These are phyloP conservation scores for Biston betularia DNA, from an alignment of 2,888 invertebrate genomes.

Conservation along the genomic window DNA sequence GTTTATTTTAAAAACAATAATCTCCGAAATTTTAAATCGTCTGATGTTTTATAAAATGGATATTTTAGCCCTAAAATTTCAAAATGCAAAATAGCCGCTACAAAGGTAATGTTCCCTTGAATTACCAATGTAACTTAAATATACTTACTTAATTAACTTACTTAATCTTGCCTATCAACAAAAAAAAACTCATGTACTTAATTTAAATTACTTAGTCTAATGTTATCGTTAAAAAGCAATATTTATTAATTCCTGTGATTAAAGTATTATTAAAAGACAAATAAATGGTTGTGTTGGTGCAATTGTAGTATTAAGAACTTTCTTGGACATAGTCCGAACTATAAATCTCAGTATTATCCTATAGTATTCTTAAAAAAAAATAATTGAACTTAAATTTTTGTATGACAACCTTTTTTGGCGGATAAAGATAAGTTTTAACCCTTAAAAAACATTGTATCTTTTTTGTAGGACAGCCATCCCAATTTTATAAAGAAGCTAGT, in stretches of 20 bases:
- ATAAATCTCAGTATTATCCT: conserved; percentile 43
- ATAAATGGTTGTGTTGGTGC: conserved; percentile 83
- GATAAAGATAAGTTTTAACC: neutral
- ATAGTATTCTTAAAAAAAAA: conserved; percentile 22
- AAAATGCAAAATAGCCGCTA: neutral
- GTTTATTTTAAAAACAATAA: too few species aligned
- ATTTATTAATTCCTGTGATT: conserved; percentile 75
- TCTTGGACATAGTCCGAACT: conserved; percentile 68
- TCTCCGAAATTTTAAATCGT: too few species aligned
- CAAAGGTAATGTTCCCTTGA: neutral
- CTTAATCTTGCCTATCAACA: conserved; percentile 15
- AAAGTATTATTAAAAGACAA: conserved; percentile 80
- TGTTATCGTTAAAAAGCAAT: conserved; percentile 70
- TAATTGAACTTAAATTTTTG: conserved; percentile 22
- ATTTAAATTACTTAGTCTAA: conserved; percentile 54
- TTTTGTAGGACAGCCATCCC: too few species aligned
- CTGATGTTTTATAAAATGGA: too few species aligned
- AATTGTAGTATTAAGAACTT: conserved; percentile 77
- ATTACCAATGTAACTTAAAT: neutral
- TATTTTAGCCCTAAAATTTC: neutral
- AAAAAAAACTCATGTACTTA: conserved; percentile 34
- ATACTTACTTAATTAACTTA: conserved; percentile 3
- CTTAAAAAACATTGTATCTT: neutral
- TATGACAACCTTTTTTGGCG: conserved; percentile 11
- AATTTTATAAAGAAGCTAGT: too few species aligned